Conservation (phyloP, 2,797 vertebrate genomes). For the Mormyrops boulengeri region DNA sequence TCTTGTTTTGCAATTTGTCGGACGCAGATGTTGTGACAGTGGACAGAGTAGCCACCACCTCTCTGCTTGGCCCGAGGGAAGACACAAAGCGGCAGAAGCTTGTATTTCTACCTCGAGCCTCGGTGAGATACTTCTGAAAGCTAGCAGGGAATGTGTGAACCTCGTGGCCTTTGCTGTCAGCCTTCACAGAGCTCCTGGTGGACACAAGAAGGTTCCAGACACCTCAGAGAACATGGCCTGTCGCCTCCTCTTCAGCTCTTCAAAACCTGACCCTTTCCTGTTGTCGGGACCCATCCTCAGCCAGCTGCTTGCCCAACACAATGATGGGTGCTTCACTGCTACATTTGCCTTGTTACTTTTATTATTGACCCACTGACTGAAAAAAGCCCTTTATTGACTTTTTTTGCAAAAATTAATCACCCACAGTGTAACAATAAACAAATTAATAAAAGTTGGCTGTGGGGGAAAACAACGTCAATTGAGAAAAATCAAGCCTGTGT, state of each 20-base stretch:
- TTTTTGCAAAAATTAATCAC: background rate
- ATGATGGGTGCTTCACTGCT: background rate
- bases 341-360: background rate
- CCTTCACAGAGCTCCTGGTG: slow-evolving; percentile 17
- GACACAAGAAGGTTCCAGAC: slow-evolving; percentile 24
- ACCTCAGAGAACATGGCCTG: background rate
- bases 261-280: background rate
- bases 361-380: background rate
- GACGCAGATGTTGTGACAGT: background rate
- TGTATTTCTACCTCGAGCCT: background rate
- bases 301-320: background rate
- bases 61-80: background rate
- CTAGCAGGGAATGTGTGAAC: slow-evolving; percentile 5
- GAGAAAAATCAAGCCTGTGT: background rate
- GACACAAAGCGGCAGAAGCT: background rate
- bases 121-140: background rate
- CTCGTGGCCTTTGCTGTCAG: background rate
- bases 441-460: background rate
- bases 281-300: slow-evolving; percentile 12
- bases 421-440: background rate
- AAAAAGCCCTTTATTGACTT: background rate
- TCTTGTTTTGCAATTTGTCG: slow-evolving; percentile 12
- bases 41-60: background rate
- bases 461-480: background rate
- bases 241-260: background rate